Conservation (phyloP, 2,888 invertebrate genomes). For the Epinotia nisella region DNA sequence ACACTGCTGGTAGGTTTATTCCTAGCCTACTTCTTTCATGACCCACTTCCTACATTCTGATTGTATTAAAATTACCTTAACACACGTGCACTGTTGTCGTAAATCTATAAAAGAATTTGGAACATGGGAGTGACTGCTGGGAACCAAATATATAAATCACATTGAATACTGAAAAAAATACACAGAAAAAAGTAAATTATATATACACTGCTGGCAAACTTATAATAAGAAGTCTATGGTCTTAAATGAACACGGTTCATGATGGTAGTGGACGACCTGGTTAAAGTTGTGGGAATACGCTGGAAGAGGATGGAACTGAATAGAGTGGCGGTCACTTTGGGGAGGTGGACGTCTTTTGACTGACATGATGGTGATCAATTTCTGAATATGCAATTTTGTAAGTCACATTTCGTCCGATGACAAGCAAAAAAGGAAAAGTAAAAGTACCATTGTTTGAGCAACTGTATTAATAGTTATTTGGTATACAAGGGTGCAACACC, state of each 20-base stretch:
- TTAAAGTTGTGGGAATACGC: background rate
- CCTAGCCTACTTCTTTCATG: background rate
- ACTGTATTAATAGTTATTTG: no score
- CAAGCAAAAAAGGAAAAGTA: no score
- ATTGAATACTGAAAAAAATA: no score
- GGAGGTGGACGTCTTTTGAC: background rate
- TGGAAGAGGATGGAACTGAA: background rate
- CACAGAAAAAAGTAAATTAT: no score
- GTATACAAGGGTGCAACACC: no score
- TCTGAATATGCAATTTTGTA: no score
- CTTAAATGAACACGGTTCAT: background rate
- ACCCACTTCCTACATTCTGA: background rate
- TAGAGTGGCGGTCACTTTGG: background rate
- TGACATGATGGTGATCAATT: background rate
- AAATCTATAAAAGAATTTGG: background rate
- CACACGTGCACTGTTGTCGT: background rate
- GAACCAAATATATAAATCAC: no score
- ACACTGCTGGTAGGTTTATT: background rate
- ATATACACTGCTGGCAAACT: no score
- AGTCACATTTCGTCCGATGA: no score
- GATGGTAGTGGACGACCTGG: background rate
- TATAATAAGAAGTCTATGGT: background rate
- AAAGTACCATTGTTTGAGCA: no score
- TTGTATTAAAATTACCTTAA: background rate
- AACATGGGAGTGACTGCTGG: background rate